These are phyloP conservation scores for Daboia siamensis DNA, from an alignment of 2,113 vertebrate genomes.

Conservation along the genomic window DNA sequence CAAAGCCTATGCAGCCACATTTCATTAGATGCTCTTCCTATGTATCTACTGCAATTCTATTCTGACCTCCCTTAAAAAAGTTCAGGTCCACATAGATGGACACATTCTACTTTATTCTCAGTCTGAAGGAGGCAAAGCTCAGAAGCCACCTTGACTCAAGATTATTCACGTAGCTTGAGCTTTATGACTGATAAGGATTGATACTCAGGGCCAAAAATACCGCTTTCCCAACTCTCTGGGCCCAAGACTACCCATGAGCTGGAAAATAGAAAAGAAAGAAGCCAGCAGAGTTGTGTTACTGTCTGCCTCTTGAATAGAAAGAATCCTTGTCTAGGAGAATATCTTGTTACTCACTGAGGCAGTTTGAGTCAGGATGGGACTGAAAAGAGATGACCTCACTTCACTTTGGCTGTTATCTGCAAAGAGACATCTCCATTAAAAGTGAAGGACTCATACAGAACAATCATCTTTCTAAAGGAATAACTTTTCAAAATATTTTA, in stretches of 20 bases:
- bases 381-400: neutral
- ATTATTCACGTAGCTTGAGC: neutral
- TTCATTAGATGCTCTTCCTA: neutral
- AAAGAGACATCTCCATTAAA: neutral
- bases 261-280: neutral
- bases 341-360: slow-evolving; percentile 5
- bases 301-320: neutral
- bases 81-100: neutral
- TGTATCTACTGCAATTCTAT: neutral
- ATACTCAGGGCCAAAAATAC: neutral
- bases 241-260: too few relatives aligned
- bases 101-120: neutral
- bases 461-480: neutral
- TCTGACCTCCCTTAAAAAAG: neutral
- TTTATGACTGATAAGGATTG: neutral
- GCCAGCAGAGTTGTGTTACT: neutral
- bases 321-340: neutral
- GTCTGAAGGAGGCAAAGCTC: neutral
- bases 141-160: neutral
- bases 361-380: neutral
- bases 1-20: neutral
- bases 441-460: neutral
- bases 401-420: neutral
- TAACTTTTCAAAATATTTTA: neutral
- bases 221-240: neutral